Evolutionary conservation across 2,888 invertebrate genomes (phyloP).

Genomic region (Aproaerema taeniolella): DNA sequence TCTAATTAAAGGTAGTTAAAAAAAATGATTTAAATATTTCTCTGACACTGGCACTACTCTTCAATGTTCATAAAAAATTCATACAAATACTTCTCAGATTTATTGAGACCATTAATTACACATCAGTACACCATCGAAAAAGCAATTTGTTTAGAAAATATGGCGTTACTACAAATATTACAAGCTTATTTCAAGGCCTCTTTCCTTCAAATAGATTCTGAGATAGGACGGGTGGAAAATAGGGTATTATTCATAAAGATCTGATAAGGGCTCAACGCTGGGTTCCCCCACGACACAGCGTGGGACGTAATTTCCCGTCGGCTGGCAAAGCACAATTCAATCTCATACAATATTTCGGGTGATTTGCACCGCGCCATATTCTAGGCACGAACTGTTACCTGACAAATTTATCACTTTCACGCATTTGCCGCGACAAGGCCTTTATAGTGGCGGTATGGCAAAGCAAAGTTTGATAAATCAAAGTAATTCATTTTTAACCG

Average conservation of each 20-base stretch:
- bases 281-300: too few species aligned
- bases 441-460: too few species aligned
- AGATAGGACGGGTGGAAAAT: constrained; percentile 23
- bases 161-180: constrained; percentile 1
- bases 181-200: not conserved
- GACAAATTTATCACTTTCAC: constrained; percentile 68
- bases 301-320: constrained; percentile 51
- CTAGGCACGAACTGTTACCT: constrained; percentile 62
- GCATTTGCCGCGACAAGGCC: constrained; percentile 32
- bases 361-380: constrained; percentile 55
- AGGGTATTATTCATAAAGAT: constrained; percentile 28
- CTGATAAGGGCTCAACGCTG: constrained; percentile 22
- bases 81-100: too few species aligned
- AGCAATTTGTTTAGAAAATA: too few species aligned
- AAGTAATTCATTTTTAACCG: too few species aligned
- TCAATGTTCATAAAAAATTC: too few species aligned
- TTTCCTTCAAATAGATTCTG: constrained; percentile 15
- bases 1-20: too few species aligned
- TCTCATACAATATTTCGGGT: constrained; percentile 59
- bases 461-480: too few species aligned
- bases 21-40: too few species aligned
- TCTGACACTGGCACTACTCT: too few species aligned
- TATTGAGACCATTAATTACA: too few species aligned
- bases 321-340: constrained; percentile 42
- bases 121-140: too few species aligned